These are phyloP conservation scores for Suncus etruscus DNA, from an alignment of 2,113 vertebrate species.

Conservation along the genomic window DNA sequence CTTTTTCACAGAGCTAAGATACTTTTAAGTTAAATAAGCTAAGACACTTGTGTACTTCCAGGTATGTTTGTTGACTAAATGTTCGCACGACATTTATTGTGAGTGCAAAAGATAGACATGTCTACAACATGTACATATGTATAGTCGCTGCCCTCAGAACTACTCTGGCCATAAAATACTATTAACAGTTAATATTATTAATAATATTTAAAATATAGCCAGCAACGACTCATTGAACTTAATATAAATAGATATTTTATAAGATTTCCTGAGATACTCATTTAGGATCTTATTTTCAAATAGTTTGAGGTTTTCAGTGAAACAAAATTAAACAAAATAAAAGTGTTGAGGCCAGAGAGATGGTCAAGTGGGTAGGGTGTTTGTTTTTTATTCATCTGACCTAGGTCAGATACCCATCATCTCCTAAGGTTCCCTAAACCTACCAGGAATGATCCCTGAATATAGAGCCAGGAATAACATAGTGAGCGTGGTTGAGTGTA, in stretches of 20 bases:
- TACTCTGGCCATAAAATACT: neutral
- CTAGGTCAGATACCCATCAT: too few species aligned
- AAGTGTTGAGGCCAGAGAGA: slow-evolving; percentile 2
- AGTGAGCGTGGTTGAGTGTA: too few species aligned
- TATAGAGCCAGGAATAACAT: too few species aligned
- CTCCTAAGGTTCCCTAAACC: too few species aligned
- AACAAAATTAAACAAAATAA: slow-evolving; percentile 17
- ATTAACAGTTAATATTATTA: neutral
- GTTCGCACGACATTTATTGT: neutral
- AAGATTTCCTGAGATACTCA: neutral
- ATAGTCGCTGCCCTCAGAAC: neutral
- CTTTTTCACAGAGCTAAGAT: slow-evolving; percentile 42
- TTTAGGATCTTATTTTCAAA: slow-evolving; percentile 16
- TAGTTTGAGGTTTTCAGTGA: slow-evolving; percentile 19
- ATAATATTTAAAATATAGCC: neutral
- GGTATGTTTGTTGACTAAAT: neutral
- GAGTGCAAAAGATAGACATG: neutral
- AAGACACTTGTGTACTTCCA: neutral
- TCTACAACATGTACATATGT: neutral
- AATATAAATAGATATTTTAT: neutral
- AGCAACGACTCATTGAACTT: neutral
- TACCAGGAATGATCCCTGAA: too few species aligned
- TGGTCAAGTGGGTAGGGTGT: neutral
- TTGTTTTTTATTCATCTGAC: too few species aligned
- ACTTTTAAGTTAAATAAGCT: neutral